Base-by-base conservation (phyloP, 2,888 invertebrate species). In the Adelphocoris suturalis region DNA sequence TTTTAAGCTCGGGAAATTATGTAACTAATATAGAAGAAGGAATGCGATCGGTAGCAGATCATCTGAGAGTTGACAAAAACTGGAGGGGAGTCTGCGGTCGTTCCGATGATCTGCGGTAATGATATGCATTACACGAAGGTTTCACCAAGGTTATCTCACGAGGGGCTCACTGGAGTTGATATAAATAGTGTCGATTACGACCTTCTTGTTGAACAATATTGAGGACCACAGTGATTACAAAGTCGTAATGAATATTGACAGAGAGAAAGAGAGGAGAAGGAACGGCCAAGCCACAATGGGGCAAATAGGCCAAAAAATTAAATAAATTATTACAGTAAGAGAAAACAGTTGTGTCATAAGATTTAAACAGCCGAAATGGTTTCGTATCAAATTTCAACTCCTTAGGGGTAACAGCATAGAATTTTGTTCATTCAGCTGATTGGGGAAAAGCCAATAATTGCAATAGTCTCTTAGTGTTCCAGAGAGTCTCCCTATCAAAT, bases 121-220 rank as follows among this genome's bases (percentile, higher is more conserved):
- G 23, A 23, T 68, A 68, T 68, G 23, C 12, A 68, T 68, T 68
- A 68, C 68, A 68, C 19, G 27, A n/a, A 57, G n/a, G 57, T 37
- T 37, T 11, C 23, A 23, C 9, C 68, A 23, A 68, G 23, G 68
- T 57, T n/a, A 52, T 23, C 12, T 68, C 27, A 4, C 23, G 23
- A 9, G 68, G 68, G 12, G 68, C 0, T 68, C 68, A 68, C 5
- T 23, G 68, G 68, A 68, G 68, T 68, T 68, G 23, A 68, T 13
- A 68, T 68, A 23, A 68, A 23, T 19, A 3, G 68, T 68, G 23
- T 23, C 1, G 68, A 68, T 68, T 68, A 27, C 68, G 5, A 27
- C 12, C 23, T 23, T 23, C 19, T 7, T 23, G 12, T 68, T 68
- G 68, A 9, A 23, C 68, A 12, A 9, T 23, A 16, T 52, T 3